Evolutionary conservation across 2,888 invertebrate species (phyloP), one percentile per base, ranked within the genome.

Genomic region (Tetropium fuscum): DNA sequence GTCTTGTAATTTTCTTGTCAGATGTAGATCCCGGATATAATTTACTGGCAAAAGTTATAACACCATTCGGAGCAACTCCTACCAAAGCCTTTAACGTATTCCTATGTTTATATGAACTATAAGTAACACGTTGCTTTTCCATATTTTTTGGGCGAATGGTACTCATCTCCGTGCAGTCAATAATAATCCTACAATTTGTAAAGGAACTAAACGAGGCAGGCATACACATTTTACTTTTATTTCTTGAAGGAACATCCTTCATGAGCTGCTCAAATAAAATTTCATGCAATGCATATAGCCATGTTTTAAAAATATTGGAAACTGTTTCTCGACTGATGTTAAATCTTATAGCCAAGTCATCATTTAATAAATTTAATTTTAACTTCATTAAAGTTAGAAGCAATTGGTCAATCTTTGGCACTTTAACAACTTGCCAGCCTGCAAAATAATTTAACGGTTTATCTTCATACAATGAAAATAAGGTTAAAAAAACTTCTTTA

Each of bases 251-350:
- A 3, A 66, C 54, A 18, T 8, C 55, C 43, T 7, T 6, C 62
- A 66, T 62, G 15, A 64, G 30, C 22, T 64, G 51, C 10, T 62
- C 54, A 43, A 53, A 58, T 11, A 62, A 34, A 8, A 40, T 49
- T 53, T 61, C 56, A 40, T 64, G 56, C 16, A 64, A 27, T 11
- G 49, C 58, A 61, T 61, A 48, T 8, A 58, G 18, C 53, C 55
- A 61, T 22, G 61, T 56, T 13, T 49, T 48, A 20, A 58, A 30
- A 19, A 63, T 60, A 47, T 60, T 60, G 32, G 53, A 32, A 5
- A 62, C 41, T 10, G 59, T 60, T 18, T 43, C 41, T 41, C 32
- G 34, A 7, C 25, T 22, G 25, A 22, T n/a, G n/a, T n/a, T n/a
- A n/a, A n/a, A n/a, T n/a, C n/a, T n/a, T n/a, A n/a, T n/a, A n/a